A percentile compares a stretch with the other conserved stretches of the same genome.
Evolutionary conservation across 2,797 vertebrate genomes (phyloP).

Genomic region (Pygocentrus nattereri): DNA sequence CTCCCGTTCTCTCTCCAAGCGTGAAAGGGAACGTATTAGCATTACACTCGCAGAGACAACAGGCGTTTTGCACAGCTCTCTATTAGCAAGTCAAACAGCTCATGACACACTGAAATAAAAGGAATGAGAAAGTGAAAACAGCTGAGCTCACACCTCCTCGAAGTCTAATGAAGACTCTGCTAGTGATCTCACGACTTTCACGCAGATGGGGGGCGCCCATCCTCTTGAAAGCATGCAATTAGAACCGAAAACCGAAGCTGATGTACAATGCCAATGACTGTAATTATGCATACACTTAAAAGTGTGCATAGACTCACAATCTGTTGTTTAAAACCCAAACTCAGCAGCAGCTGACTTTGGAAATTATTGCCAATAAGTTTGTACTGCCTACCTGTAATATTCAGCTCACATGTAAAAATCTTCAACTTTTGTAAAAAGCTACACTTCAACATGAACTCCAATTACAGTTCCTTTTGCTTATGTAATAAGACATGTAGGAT

Average conservation of each 20-base stretch:
- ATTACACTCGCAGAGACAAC: constrained; percentile 42
- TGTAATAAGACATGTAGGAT: background rate
- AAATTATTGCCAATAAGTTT: constrained; percentile 42
- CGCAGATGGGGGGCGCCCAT: constrained; percentile 60
- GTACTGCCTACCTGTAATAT: background rate
- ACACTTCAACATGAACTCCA: background rate
- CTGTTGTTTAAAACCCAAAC: constrained; percentile 60
- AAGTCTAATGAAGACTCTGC: constrained; percentile 56
- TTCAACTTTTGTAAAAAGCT: background rate
- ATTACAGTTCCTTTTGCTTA: background rate
- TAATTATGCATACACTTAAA: constrained; percentile 76
- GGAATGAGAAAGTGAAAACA: constrained; percentile 37
- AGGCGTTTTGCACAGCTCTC: constrained; percentile 55
- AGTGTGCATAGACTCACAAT: constrained; percentile 72
- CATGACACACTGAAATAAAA: constrained; percentile 40
- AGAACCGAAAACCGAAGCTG: constrained; percentile 72
- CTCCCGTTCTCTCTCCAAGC: background rate
- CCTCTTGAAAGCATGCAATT: constrained; percentile 79
- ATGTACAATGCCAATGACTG: constrained; percentile 79
- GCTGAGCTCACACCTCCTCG: constrained; percentile 51
- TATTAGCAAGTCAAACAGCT: constrained; percentile 61
- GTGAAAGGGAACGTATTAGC: constrained; percentile 28
- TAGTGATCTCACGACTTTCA: constrained; percentile 66
- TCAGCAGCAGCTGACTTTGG: constrained; percentile 68
- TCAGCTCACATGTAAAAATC: background rate